These are phyloP conservation scores for Chiloscyllium punctatum DNA, from an alignment of 2,797 vertebrate genomes.

Conservation along the genomic window DNA sequence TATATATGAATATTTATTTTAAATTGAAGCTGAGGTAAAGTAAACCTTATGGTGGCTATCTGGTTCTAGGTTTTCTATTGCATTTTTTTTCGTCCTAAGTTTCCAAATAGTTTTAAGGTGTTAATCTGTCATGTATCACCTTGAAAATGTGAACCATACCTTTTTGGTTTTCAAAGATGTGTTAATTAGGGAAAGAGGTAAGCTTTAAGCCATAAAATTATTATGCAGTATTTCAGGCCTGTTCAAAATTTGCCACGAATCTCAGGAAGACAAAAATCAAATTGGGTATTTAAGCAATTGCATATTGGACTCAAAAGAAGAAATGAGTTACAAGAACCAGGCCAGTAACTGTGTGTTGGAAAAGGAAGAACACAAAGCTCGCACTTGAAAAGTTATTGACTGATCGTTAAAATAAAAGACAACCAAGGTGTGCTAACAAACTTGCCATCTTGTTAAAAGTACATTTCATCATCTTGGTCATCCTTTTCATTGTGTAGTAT, in stretches of 20 bases:
- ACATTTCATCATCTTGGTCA: too few species aligned
- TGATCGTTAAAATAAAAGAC: neutral
- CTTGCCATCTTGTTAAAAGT: too few species aligned
- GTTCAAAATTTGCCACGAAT: neutral
- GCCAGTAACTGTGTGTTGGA: neutral
- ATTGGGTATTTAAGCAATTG: neutral
- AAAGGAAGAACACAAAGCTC: neutral
- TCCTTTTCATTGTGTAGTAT: too few species aligned
- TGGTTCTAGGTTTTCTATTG: neutral
- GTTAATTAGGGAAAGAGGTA: neutral
- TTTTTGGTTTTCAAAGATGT: neutral
- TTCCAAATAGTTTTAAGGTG: neutral
- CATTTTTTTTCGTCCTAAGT: neutral
- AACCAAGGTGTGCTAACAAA: neutral
- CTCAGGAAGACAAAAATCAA: neutral
- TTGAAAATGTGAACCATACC: neutral
- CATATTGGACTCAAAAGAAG: neutral
- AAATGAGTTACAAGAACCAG: neutral
- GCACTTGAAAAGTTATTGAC: neutral
- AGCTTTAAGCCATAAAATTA: neutral
- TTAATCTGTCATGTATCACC: neutral
- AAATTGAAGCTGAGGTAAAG: neutral
- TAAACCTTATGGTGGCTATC: neutral
- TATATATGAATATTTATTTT: neutral
- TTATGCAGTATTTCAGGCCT: neutral